These are phyloP conservation scores for Forbesichthys papilliferus DNA, from an alignment of 2,113 vertebrate species.

Conservation along the genomic window DNA sequence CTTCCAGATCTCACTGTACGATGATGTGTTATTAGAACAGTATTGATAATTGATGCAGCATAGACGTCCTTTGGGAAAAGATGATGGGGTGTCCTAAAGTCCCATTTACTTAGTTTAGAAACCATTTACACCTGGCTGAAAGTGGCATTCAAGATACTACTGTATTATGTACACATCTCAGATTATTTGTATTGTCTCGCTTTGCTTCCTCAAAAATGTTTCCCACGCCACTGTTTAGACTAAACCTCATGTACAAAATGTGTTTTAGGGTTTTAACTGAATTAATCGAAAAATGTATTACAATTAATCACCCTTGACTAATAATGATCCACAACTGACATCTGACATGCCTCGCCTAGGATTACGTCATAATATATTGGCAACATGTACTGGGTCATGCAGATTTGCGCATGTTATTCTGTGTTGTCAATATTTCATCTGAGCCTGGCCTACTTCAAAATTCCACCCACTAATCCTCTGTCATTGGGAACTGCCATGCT, in stretches of 20 bases:
- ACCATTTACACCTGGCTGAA: too few species aligned
- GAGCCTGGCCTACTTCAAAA: conserved; percentile 62
- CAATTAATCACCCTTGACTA: conserved; percentile 28
- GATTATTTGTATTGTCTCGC: too few species aligned
- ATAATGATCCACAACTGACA: conserved; percentile 44
- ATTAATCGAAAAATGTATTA: conserved; percentile 26
- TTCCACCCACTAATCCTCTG: conserved; percentile 57
- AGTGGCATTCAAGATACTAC: too few species aligned
- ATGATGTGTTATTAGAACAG: too few species aligned
- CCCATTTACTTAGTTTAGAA: too few species aligned
- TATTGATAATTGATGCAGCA: too few species aligned
- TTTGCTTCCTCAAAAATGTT: too few species aligned
- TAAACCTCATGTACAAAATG: not conserved
- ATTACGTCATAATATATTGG: conserved; percentile 52
- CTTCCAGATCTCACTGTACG: too few species aligned
- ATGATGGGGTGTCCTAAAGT: too few species aligned
- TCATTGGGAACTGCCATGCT: conserved; percentile 37
- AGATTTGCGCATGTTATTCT: conserved; percentile 29
- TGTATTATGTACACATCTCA: too few species aligned
- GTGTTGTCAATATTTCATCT: conserved; percentile 57
- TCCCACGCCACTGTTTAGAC: not conserved
- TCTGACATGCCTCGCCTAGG: conserved; percentile 21
- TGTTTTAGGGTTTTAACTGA: not conserved
- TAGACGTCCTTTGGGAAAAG: too few species aligned
- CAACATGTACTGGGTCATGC: conserved; percentile 50